Percentiles rank a stretch among this genome's conserved stretches.
Evolutionary conservation across 2,888 invertebrate species (phyloP).

Genomic region (Eupithecia exiguata): DNA sequence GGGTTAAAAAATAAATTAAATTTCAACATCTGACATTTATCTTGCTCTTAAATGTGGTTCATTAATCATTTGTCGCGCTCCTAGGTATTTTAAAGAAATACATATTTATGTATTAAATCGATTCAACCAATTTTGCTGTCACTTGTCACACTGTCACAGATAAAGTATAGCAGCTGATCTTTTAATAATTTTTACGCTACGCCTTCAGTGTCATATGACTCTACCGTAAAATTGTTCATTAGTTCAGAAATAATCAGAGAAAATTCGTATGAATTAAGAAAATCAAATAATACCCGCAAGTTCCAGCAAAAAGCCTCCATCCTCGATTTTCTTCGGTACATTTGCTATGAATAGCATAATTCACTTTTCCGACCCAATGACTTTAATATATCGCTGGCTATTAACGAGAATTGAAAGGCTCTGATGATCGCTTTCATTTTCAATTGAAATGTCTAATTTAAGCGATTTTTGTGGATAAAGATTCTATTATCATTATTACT

Average conservation of each 20-base stretch:
- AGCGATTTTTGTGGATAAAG: slow-evolving; percentile 9
- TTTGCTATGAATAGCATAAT: slow-evolving; percentile 60
- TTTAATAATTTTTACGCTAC: neutral
- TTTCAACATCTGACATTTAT: neutral
- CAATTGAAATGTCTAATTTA: slow-evolving; percentile 16
- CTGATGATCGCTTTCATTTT: slow-evolving; percentile 26
- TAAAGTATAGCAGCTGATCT: neutral
- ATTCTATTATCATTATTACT: neutral
- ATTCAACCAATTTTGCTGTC: neutral
- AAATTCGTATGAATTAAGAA: slow-evolving; percentile 9
- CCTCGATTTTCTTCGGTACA: slow-evolving; percentile 55
- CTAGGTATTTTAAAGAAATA: neutral
- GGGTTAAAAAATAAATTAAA: neutral
- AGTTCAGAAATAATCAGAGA: neutral
- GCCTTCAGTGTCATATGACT: neutral
- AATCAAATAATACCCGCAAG: slow-evolving; percentile 19
- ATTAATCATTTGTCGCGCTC: neutral
- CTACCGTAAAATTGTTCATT: neutral
- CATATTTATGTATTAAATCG: neutral
- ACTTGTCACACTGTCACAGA: too few relatives aligned
- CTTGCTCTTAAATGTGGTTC: neutral
- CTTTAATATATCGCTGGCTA: slow-evolving; percentile 47
- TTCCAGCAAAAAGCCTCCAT: slow-evolving; percentile 18
- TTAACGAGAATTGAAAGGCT: slow-evolving; percentile 22
- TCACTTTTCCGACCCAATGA: slow-evolving; percentile 57